phyloP scores from a whole-genome alignment of 1,140 invertebrate genomes.

The Stenopsyche tienmushanensis region DNA sequence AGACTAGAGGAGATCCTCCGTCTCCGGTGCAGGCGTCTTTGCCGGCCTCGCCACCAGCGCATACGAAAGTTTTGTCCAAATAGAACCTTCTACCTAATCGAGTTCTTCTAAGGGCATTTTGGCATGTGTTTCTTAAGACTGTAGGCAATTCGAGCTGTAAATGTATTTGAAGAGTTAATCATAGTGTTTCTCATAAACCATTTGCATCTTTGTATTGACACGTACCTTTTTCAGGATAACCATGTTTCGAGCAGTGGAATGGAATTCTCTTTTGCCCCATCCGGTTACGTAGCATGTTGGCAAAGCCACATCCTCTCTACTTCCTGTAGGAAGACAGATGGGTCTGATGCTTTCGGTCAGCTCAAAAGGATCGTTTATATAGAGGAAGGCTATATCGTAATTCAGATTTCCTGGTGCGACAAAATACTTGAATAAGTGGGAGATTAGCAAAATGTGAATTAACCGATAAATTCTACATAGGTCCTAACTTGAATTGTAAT shows the following conservation, averaged over 20 bases:
- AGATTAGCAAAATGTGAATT: background rate
- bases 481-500: background rate
- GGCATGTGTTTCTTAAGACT: background rate
- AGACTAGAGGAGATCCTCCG: conserved; percentile 58
- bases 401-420: background rate
- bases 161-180: background rate
- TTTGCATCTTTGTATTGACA: background rate
- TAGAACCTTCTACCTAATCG: background rate
- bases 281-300: background rate
- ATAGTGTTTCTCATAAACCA: background rate
- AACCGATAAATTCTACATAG: background rate
- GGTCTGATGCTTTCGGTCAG: conserved; percentile 12
- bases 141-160: conserved; percentile 44
- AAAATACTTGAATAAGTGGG: background rate
- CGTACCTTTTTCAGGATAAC: conserved; percentile 53
- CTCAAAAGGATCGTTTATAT: background rate
- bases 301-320: too few relatives aligned
- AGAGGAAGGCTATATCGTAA: background rate
- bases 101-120: background rate
- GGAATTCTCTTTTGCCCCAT: conserved; percentile 54
- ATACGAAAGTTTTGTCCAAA: background rate
- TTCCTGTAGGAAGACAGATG: too few relatives aligned
- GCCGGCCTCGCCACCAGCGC: conserved; percentile 56
- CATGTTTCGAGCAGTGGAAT: conserved; percentile 52
- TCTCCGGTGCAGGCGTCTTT: conserved; percentile 66